Conservation (phyloP, 2,113 vertebrate genomes). For the Chrysemys picta region DNA sequence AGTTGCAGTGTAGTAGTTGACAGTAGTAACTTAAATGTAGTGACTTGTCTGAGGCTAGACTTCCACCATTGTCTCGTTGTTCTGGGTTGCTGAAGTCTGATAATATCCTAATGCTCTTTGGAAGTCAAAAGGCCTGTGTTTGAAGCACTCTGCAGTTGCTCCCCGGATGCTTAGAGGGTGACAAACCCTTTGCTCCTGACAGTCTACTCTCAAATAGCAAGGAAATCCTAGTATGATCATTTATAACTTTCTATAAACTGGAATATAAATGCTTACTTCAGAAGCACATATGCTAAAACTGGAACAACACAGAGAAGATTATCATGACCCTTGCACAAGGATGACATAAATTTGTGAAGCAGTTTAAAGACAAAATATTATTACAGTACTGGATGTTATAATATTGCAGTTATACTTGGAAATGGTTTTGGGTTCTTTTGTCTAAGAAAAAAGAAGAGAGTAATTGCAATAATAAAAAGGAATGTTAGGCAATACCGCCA, state of each 20-base stretch:
- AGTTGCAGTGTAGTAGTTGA: background rate
- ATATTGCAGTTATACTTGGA: background rate
- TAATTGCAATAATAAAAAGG: background rate
- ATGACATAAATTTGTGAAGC: background rate
- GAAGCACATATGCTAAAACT: background rate
- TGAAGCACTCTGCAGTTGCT: background rate
- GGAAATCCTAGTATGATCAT: slow-evolving; percentile 2
- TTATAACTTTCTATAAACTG: background rate
- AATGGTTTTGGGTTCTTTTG: background rate
- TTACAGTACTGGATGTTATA: background rate
- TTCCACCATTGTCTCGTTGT: background rate
- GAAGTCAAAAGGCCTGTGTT: background rate
- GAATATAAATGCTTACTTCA: background rate
- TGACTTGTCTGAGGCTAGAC: background rate
- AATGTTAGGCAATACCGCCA: background rate
- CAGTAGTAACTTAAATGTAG: background rate
- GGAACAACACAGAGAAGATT: background rate
- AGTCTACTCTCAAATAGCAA: background rate
- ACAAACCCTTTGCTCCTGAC: background rate
- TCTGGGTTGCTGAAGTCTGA: background rate
- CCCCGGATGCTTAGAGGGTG: background rate
- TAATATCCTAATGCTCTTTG: background rate
- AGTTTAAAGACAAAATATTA: background rate
- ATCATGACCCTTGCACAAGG: background rate
- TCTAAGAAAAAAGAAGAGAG: background rate